A percentile compares a stretch with the other conserved stretches of the same genome.
These are phyloP conservation scores for Coptodon rendalli DNA, from an alignment of 2,113 vertebrate species.

Conservation along the genomic window DNA sequence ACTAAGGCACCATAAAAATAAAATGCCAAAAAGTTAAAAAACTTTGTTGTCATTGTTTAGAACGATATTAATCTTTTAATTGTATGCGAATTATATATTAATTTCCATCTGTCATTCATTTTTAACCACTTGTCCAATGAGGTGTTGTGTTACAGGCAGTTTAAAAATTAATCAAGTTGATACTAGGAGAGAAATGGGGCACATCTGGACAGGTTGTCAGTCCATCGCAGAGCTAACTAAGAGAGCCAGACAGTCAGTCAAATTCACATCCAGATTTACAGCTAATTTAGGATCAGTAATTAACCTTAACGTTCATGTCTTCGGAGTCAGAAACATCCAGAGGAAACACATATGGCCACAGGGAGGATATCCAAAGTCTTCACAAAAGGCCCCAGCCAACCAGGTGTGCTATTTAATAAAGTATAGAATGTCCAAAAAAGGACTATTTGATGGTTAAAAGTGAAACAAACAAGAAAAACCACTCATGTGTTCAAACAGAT, in stretches of 20 bases:
- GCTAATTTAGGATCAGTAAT: background rate
- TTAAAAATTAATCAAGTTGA: background rate
- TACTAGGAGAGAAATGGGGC: background rate
- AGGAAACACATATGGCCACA: background rate
- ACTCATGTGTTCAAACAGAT: background rate
- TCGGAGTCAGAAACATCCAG: background rate
- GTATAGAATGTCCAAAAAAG: background rate
- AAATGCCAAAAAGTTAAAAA: background rate
- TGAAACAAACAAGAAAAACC: background rate
- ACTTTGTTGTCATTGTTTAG: rapidly evolving
- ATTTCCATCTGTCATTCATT: background rate
- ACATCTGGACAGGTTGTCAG: background rate
- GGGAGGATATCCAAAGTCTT: background rate
- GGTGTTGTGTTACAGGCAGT: background rate
- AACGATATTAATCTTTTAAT: background rate
- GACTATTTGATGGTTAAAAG: background rate
- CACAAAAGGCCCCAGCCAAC: background rate
- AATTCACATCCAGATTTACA: background rate
- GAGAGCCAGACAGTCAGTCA: background rate
- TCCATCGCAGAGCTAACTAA: background rate
- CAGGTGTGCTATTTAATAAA: background rate
- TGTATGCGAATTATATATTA: background rate
- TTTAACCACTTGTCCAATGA: background rate
- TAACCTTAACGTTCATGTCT: background rate
- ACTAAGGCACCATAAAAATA: background rate